These are phyloP conservation scores for Tympanoctomys barrerae DNA, from an alignment of 2,797 vertebrate species.

Conservation along the genomic window DNA sequence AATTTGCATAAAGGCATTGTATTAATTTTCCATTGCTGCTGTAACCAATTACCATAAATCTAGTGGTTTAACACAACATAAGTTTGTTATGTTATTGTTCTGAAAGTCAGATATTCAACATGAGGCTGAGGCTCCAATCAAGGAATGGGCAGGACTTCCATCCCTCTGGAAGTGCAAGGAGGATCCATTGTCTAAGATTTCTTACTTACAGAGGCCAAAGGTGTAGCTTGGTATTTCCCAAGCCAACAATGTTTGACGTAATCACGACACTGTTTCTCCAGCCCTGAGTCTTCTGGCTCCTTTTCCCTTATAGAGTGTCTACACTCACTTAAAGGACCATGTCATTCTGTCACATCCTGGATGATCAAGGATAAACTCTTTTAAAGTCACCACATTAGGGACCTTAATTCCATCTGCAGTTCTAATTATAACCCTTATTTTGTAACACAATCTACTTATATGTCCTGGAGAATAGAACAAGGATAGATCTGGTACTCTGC, in stretches of 20 bases:
- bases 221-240: background rate
- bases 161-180: background rate
- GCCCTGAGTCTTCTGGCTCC: background rate
- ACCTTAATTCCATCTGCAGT: background rate
- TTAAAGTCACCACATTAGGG: background rate
- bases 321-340: background rate
- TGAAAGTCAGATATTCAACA: background rate
- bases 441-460: background rate
- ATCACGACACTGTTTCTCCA: background rate
- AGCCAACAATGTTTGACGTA: background rate
- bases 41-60: background rate
- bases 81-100: background rate
- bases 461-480: background rate
- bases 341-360: background rate
- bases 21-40: slow-evolving; percentile 16
- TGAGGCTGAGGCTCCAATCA: background rate
- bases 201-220: background rate
- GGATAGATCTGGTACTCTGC: background rate
- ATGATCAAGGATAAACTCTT: background rate
- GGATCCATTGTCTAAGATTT: background rate
- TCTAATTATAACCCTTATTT: background rate
- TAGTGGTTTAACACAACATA: background rate
- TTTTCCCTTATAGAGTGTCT: background rate
- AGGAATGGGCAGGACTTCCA: background rate
- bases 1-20: background rate